Base-by-base conservation (phyloP, 2,797 vertebrate genomes). In the Numenius phaeopus region DNA sequence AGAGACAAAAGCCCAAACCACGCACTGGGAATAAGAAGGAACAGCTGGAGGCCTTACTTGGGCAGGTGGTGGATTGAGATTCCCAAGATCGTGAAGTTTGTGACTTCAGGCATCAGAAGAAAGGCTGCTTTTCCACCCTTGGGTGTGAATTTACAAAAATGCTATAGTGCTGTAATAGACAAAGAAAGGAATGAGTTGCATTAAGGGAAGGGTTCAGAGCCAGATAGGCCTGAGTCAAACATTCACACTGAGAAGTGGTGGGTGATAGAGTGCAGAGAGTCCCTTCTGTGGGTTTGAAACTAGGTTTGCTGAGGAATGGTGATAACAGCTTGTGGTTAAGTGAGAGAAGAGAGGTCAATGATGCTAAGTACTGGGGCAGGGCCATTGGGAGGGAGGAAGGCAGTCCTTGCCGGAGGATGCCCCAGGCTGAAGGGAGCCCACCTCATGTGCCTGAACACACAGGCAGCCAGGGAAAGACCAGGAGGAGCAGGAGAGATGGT, bases 371-470 rank as follows among this genome's bases (percentile, higher is more conserved):
- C 14, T 22, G 69, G 7, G 11, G 24, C 42, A n/a, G 40, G 26
- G 27, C 64, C 27, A 3, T 34, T 34, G 49, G 47, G 39, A 67
- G 8, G 0, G 3, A 64, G 8, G 0, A 3, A 49, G n/a, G 29
- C 40, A 83, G 57, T 24, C 26, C 52, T 62, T 44, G 6, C 20
- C 20, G 42, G 34, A 62, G 77, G 39, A 14, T 11, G 26, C 64
- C 29, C 21, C 23, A 42, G 59, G 50, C 39, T 49, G 46, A 23
- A 61, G 44, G 34, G 7, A 4, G 5, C 15, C 5, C 22, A 40
- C 22, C n/a, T 72, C 11, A 4, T 39, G 19, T 72, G 40, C 50
- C 47, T 44, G 58, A 65, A 9, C 34, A 15, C 16, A 7, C 17
- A 49, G 24, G 42, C 32, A 79, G 32, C 15, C 11, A 15, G 76